phyloP scores from a whole-genome alignment of 2,888 invertebrate species.

The Apomyelois bistriatella region DNA sequence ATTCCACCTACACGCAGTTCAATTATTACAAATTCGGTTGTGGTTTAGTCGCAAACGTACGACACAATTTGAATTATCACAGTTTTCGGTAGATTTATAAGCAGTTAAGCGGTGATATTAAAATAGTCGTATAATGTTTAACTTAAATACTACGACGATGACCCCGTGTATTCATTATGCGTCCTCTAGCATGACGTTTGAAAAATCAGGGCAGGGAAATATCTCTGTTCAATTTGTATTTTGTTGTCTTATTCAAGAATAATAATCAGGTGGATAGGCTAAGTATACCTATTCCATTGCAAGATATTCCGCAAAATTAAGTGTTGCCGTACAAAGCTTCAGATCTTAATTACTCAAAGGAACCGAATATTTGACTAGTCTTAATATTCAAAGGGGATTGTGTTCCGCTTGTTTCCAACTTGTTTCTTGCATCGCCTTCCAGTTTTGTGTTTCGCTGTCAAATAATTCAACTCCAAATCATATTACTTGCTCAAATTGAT shows the following conservation, averaged over 20 bases:
- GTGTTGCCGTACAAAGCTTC: slow-evolving; percentile 12
- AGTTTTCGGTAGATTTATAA: no score
- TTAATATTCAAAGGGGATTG: slow-evolving; percentile 19
- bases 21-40: no score
- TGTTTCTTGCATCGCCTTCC: background rate
- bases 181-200: no score
- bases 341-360: slow-evolving; percentile 24
- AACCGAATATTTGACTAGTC: slow-evolving; percentile 14
- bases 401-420: slow-evolving; percentile 6
- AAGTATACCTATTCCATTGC: slow-evolving; percentile 5
- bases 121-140: no score
- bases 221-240: background rate
- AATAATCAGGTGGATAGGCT: background rate
- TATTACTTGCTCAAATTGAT: background rate
- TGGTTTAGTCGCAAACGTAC: no score
- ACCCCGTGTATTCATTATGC: no score
- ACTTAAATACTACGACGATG: no score
- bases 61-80: no score
- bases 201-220: no score
- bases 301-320: slow-evolving; percentile 14
- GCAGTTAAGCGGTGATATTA: no score
- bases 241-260: background rate
- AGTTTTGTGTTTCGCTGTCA: background rate
- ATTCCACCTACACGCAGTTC: no score
- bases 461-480: background rate